These are phyloP conservation scores for Typhlichthys subterraneus DNA, from an alignment of 2,797 vertebrate genomes.

Conservation along the genomic window DNA sequence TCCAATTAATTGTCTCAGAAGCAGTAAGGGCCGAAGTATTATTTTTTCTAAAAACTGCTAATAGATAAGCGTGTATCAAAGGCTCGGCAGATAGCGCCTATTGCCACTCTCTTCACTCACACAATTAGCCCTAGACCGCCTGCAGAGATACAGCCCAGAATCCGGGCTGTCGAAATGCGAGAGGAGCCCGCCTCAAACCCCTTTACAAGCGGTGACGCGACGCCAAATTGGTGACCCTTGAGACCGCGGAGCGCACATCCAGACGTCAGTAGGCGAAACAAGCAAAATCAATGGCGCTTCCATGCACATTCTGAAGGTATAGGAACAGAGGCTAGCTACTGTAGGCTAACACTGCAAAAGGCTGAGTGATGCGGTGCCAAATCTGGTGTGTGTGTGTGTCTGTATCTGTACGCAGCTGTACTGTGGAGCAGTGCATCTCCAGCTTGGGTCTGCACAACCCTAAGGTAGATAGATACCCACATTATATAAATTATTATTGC, in stretches of 20 bases:
- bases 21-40: constrained; percentile 60
- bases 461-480: too few relatives aligned
- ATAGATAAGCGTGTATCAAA: constrained; percentile 74
- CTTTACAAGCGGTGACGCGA: constrained; percentile 56
- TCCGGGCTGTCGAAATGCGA: constrained; percentile 67
- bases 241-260: constrained; percentile 35
- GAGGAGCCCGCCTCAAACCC: constrained; percentile 56
- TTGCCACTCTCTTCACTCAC: constrained; percentile 43
- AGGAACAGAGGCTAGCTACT: too few relatives aligned
- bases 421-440: too few relatives aligned
- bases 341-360: too few relatives aligned
- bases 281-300: constrained; percentile 1
- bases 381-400: background rate
- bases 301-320: too few relatives aligned
- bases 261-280: constrained; percentile 16
- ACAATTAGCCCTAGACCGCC: constrained; percentile 62
- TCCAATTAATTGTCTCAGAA: constrained; percentile 70
- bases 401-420: too few relatives aligned
- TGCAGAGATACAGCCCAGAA: constrained; percentile 64
- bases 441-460: too few relatives aligned
- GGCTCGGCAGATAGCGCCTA: constrained; percentile 65
- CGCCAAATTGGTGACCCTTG: constrained; percentile 58
- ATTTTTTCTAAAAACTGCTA: constrained; percentile 53
- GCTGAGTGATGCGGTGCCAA: constrained; percentile 35
- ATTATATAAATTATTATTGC: too few relatives aligned